These are phyloP conservation scores for Euthynnus affinis DNA, from an alignment of 2,797 vertebrate species.

Conservation along the genomic window DNA sequence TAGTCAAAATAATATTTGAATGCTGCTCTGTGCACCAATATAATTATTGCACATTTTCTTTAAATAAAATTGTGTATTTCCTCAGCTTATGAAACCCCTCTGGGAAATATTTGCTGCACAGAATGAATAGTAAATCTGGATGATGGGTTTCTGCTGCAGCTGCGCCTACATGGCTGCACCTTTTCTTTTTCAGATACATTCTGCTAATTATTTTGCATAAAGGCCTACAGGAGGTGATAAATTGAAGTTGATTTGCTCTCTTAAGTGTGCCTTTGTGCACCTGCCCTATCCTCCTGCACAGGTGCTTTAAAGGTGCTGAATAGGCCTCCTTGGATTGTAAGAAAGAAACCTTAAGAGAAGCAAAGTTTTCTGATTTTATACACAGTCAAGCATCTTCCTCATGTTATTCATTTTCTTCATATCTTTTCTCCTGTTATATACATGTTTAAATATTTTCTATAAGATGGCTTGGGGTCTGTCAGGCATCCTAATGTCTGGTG, in stretches of 20 bases:
- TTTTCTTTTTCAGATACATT: constrained; percentile 29
- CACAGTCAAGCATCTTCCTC: background rate
- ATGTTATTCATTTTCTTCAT: background rate
- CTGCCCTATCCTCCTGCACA: constrained; percentile 48
- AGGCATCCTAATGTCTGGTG: no score
- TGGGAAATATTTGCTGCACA: constrained; percentile 24
- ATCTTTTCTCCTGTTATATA: background rate
- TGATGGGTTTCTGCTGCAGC: constrained; percentile 52
- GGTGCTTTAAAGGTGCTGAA: constrained; percentile 57
- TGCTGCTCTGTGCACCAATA: background rate
- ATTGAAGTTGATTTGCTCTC: constrained; percentile 57
- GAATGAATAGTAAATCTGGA: constrained; percentile 44
- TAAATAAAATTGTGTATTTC: constrained; percentile 14
- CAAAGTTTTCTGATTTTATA: constrained; percentile 20
- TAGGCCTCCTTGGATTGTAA: background rate
- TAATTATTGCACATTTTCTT: constrained; percentile 8
- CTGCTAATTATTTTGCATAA: constrained; percentile 57
- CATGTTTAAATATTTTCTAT: no score
- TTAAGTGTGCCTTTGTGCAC: constrained; percentile 32
- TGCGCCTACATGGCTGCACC: constrained; percentile 17
- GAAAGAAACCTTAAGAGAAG: background rate
- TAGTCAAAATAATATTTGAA: constrained; percentile 17
- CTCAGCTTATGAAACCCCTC: constrained; percentile 34
- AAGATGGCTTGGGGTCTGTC: no score
- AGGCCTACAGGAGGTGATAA: constrained; percentile 58